A percentile compares a stretch with the other conserved stretches of the same genome.
Conservation (phyloP, 2,888 invertebrate species). For the Galerucella calmariensis region DNA sequence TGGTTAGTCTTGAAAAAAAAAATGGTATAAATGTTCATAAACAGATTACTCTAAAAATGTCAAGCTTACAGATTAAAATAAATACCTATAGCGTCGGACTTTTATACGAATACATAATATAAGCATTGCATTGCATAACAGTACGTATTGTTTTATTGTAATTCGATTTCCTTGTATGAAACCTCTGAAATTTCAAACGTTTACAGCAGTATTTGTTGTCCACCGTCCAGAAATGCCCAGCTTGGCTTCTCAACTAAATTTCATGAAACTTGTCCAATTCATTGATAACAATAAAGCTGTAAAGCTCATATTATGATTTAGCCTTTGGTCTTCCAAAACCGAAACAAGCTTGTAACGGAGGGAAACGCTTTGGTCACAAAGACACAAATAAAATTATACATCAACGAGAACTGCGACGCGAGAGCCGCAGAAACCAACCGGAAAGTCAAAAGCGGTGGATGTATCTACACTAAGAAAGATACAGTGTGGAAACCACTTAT, state of each 20-base stretch:
- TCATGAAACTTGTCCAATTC: neutral
- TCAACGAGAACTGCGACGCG: neutral
- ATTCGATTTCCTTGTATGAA: neutral
- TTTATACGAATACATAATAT: neutral
- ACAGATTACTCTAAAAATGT: too few relatives aligned
- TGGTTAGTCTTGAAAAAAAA: neutral
- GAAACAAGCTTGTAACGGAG: neutral
- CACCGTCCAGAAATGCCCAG: neutral
- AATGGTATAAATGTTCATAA: neutral
- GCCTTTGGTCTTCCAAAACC: neutral
- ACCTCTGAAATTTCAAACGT: conserved; percentile 2
- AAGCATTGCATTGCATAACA: neutral
- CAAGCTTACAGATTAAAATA: too few relatives aligned
- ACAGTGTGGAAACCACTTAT: too few relatives aligned
- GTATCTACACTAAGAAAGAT: neutral
- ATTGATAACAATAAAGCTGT: conserved; percentile 4
- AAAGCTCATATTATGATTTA: neutral
- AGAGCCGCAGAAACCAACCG: neutral
- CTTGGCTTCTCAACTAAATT: neutral
- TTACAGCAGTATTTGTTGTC: neutral
- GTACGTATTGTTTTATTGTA: neutral
- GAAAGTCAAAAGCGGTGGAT: neutral
- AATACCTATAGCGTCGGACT: neutral
- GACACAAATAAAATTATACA: conserved; percentile 3
- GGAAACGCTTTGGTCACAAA: neutral